phyloP scores from a whole-genome alignment of 2,113 vertebrate species.

The Hippopotamus amphibius region DNA sequence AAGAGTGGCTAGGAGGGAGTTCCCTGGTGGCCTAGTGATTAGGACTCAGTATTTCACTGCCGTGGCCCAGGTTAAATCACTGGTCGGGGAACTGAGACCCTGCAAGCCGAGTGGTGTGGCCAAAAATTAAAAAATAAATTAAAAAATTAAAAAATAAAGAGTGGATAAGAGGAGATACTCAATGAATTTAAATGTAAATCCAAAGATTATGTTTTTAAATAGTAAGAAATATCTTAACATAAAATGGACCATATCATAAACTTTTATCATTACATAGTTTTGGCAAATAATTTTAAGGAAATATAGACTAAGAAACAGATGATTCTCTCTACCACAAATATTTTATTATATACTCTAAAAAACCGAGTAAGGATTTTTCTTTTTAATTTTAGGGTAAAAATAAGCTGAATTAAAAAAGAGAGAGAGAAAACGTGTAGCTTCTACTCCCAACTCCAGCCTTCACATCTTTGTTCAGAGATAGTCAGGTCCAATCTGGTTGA shows the following conservation, averaged over 20 bases:
- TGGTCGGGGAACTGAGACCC: no score
- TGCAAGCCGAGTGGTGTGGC: no score
- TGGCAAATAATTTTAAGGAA: conserved; percentile 37
- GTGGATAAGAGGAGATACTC: not conserved
- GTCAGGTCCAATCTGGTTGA: not conserved
- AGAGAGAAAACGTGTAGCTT: not conserved
- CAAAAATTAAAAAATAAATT: no score
- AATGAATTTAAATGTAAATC: conserved; percentile 15
- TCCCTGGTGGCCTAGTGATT: no score
- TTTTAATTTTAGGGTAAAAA: not conserved
- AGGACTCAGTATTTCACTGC: no score
- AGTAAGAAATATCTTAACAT: not conserved
- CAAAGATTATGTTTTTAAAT: not conserved
- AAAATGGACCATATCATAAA: not conserved
- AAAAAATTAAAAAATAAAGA: not conserved
- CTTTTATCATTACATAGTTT: not conserved
- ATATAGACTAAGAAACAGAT: not conserved
- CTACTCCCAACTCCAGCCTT: not conserved
- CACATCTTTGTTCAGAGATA: not conserved
- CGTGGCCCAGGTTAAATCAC: no score
- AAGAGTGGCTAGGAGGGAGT: not conserved
- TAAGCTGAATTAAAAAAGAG: conserved; percentile 17
- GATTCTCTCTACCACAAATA: not conserved
- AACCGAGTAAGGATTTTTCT: not conserved
- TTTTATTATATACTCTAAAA: conserved; percentile 2